Base-by-base conservation (phyloP, 2,888 invertebrate species). In the Tenthredo mesomela region DNA sequence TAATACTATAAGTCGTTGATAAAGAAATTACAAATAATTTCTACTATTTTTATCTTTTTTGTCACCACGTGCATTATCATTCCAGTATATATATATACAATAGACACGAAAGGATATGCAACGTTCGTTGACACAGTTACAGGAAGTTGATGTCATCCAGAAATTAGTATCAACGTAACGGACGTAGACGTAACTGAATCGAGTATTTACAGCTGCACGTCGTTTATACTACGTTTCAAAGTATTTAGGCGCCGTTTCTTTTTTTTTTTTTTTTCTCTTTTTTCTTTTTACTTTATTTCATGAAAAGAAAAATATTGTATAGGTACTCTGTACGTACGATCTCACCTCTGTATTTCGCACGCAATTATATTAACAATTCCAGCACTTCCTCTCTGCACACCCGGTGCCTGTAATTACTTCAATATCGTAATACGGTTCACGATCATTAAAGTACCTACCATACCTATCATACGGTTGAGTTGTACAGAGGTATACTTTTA, bases 141-240 rank as follows among this genome's bases (percentile, higher is more conserved):
- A 33, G 70, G 70, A 70, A 70, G 37, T 33, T 37, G 70, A 70
- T 37, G 70, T 37, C 70, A 70, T 70, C 29, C 33, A 37, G 70
- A 70, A 37, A 70, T 70, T 70, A 21, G 25, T 61, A 25, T 25
- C 61, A 61, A 25, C 61, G 61, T 54, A 54, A 54, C 1, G 54
- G 54, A 12, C 18, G 70, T 10, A 6, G 33, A 37, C 67, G 21
- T 70, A 70, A 70, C 25, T 70, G 37, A 70, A 70, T 70, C 33
- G 70, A 70, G 70, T 18, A 2, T 70, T 67, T 37, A 33, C 12
- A 37, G 18, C 9, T 70, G 5, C 70, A 25, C n/a, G 6, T n/a
- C 15, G 25, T 18, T 70, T 70, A n/a, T 12, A 37, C 15, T 25
- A 5, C 29, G 70, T n/a, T 70, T 70, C 33, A 9, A 18, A 70